Evolutionary conservation across 2,113 vertebrate species (phyloP).

Genomic region (Periophthalmodon schlosseri): DNA sequence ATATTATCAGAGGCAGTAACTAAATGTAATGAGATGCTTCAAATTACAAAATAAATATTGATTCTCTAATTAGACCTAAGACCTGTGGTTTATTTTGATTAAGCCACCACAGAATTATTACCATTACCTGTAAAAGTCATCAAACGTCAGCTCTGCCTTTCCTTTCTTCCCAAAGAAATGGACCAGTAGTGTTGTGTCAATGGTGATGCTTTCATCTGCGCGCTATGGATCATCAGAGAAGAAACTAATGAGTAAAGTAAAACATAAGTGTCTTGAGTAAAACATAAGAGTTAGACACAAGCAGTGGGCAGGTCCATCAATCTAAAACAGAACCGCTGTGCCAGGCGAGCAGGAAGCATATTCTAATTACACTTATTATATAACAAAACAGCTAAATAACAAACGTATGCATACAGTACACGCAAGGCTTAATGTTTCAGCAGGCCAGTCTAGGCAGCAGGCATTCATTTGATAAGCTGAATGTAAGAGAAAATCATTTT

Average conservation of each 20-base stretch:
- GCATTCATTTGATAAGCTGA: background rate
- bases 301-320: slow-evolving; percentile 34
- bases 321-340: slow-evolving; percentile 42
- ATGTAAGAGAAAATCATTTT: background rate
- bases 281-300: slow-evolving; percentile 8
- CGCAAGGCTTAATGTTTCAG: slow-evolving; percentile 28
- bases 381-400: background rate
- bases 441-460: slow-evolving; percentile 53
- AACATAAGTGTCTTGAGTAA: too few relatives aligned
- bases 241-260: slow-evolving; percentile 12
- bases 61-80: too few relatives aligned
- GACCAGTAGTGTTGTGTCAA: slow-evolving; percentile 93
- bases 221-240: slow-evolving; percentile 76
- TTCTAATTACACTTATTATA: background rate
- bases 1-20: background rate
- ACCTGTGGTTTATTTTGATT: too few relatives aligned
- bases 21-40: background rate
- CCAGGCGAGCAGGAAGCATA: slow-evolving; percentile 52
- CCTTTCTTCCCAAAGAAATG: slow-evolving; percentile 99
- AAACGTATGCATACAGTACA: slow-evolving; percentile 26
- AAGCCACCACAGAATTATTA: background rate
- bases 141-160: slow-evolving; percentile 95
- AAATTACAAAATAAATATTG: too few relatives aligned
- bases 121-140: slow-evolving; percentile 94
- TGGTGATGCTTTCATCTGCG: slow-evolving; percentile 86